Evolutionary conservation across 2,888 invertebrate species (phyloP).

Genomic region (Apotomis betuletana): DNA sequence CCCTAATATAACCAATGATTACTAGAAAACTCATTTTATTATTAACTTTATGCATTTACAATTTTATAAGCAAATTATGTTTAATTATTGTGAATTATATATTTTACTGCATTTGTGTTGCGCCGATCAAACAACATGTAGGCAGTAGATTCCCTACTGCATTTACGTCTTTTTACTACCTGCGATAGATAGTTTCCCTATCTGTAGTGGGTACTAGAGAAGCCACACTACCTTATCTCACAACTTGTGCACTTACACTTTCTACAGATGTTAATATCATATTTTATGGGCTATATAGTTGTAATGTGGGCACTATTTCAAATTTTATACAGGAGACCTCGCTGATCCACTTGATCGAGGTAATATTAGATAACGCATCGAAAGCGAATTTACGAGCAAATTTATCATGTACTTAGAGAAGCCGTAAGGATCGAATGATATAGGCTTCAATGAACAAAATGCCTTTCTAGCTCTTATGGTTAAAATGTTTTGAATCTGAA

Average conservation of each 20-base stretch:
- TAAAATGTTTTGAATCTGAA: too few species aligned
- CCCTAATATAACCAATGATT: background rate
- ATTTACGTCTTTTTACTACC: background rate
- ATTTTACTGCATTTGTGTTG: background rate
- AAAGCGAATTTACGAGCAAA: background rate
- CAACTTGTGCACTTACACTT: conserved; percentile 28
- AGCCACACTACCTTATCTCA: conserved; percentile 14
- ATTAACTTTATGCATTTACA: conserved; percentile 4
- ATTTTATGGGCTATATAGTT: conserved; percentile 5
- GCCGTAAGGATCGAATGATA: too few species aligned
- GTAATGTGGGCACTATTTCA: background rate
- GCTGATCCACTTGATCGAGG: too few species aligned
- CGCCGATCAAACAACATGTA: background rate
- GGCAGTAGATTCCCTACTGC: background rate
- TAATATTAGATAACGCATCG: background rate
- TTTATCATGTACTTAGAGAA: background rate
- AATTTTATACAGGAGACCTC: background rate
- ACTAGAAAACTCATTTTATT: background rate
- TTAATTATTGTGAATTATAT: background rate
- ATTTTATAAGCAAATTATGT: conserved; percentile 12
- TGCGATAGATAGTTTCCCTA: conserved; percentile 1
- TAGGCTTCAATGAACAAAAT: too few species aligned
- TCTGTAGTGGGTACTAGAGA: conserved; percentile 8
- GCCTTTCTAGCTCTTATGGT: too few species aligned
- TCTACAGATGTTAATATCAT: conserved; percentile 21